Evolutionary conservation across 2,113 vertebrate species (phyloP).

Genomic region (Greenwoodochromis staneri): DNA sequence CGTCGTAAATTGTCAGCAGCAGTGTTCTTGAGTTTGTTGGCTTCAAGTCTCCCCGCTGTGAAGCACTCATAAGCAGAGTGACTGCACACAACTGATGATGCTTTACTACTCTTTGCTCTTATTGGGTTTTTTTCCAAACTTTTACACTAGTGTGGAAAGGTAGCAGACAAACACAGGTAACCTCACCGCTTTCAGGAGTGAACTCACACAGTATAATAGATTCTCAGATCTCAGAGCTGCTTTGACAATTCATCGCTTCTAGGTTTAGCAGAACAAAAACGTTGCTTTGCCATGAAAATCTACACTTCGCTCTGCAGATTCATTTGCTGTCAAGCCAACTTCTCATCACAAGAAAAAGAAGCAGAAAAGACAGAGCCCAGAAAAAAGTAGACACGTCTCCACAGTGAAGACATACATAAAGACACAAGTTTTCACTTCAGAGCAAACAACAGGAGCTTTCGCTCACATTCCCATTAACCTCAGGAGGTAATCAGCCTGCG

Average conservation of each 20-base stretch:
- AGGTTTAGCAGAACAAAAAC: background rate
- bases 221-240: background rate
- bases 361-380: background rate
- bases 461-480: conserved; percentile 5
- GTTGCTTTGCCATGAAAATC: background rate
- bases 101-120: background rate
- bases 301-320: background rate
- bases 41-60: background rate
- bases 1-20: background rate
- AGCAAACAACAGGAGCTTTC: background rate
- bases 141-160: background rate
- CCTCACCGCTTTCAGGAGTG: background rate
- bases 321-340: background rate
- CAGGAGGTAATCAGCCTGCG: background rate
- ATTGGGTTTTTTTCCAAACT: background rate
- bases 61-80: background rate
- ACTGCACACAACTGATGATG: background rate
- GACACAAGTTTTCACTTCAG: background rate
- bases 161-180: background rate
- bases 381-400: background rate
- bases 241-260: background rate
- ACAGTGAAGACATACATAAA: background rate
- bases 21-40: background rate
- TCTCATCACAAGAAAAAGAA: background rate
- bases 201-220: background rate